Percentiles rank a stretch among this genome's conserved stretches.
phyloP scores from a whole-genome alignment of 2,888 invertebrate genomes.

The Sarcophaga rosellei region DNA sequence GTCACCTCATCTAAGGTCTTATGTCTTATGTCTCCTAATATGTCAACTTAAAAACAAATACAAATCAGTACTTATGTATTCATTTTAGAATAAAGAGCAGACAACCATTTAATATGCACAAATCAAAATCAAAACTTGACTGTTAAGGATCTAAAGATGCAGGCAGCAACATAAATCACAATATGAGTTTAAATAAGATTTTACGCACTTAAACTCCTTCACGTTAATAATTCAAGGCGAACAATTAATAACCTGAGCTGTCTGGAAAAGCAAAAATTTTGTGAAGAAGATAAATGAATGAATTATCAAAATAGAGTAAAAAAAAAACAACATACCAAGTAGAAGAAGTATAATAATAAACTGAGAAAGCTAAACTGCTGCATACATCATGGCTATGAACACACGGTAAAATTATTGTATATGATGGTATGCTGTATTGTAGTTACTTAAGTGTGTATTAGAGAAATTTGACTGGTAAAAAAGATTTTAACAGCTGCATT shows the following conservation, averaged over 20 bases:
- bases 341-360: background rate
- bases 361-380: slow-evolving; percentile 54
- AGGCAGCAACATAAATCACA: slow-evolving; percentile 35
- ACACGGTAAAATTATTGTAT: background rate
- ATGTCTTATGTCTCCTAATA: too few species aligned
- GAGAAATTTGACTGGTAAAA: slow-evolving; percentile 5
- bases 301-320: slow-evolving; percentile 42
- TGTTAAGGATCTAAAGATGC: background rate
- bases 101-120: background rate
- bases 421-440: background rate
- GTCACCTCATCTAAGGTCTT: too few species aligned
- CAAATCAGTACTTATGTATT: background rate
- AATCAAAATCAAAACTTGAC: background rate
- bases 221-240: slow-evolving; percentile 33
- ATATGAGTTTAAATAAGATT: slow-evolving; percentile 31
- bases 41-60: background rate
- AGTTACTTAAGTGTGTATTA: too few species aligned
- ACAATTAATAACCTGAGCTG: slow-evolving; percentile 67
- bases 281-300: slow-evolving; percentile 63
- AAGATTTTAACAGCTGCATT: slow-evolving; percentile 42
- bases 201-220: slow-evolving; percentile 43
- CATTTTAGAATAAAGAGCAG: background rate
- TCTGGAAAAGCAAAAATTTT: slow-evolving; percentile 54
- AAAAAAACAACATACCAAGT: background rate
- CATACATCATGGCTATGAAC: slow-evolving; percentile 31